Evolutionary conservation across 2,113 vertebrate genomes (phyloP).

Genomic region (Lathamus discolor): DNA sequence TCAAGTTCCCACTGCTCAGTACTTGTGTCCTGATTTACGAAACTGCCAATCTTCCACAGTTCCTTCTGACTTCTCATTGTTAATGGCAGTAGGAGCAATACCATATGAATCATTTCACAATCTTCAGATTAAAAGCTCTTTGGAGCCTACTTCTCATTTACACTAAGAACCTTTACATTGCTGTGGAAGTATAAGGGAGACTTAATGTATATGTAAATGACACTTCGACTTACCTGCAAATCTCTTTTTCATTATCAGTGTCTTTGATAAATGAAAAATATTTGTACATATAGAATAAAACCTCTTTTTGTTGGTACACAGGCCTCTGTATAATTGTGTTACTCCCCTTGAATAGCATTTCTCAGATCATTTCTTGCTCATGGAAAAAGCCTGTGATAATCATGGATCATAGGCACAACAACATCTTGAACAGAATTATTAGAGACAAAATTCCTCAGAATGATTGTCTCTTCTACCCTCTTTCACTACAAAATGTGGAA

Average conservation of each 20-base stretch:
- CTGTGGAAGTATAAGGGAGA: background rate
- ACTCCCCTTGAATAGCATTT: background rate
- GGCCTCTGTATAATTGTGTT: background rate
- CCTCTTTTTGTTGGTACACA: background rate
- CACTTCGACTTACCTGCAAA: background rate
- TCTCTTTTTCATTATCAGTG: conserved; percentile 3
- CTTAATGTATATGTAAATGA: background rate
- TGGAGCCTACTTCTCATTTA: background rate
- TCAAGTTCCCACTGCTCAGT: background rate
- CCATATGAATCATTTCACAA: background rate
- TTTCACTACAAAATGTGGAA: background rate
- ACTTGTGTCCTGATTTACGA: background rate
- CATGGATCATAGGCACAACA: background rate
- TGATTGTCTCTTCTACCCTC: conserved; percentile 14
- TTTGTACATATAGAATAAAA: background rate
- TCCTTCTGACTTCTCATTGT: background rate
- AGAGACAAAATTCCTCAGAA: background rate
- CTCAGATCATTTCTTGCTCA: background rate
- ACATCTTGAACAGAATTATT: background rate
- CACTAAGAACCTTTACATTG: background rate
- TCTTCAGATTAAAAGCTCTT: background rate
- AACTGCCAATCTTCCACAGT: background rate
- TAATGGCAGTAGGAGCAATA: background rate
- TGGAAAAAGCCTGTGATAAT: background rate
- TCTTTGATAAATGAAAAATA: conserved; percentile 12